phyloP scores from a whole-genome alignment of 2,113 vertebrate genomes.

The Corythornis cristatus region DNA sequence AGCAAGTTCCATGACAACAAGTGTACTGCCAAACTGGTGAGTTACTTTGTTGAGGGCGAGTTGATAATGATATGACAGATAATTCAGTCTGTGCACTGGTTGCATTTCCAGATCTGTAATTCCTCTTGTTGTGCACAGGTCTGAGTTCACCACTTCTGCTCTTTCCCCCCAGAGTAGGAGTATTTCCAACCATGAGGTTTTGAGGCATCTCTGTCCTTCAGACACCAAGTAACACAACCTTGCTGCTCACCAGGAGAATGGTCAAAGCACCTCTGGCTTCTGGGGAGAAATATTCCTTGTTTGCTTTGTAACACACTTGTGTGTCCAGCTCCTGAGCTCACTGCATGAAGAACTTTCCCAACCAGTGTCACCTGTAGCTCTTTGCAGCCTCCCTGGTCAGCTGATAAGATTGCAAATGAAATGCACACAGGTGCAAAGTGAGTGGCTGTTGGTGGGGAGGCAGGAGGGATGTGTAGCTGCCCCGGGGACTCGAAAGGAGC shows the following conservation, averaged over 20 bases:
- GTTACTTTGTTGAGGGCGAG: constrained; percentile 14
- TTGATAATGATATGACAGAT: constrained; percentile 1
- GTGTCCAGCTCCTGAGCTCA: background rate
- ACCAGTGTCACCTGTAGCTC: background rate
- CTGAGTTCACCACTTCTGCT: background rate
- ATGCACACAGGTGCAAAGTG: background rate
- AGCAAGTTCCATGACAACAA: constrained; percentile 58
- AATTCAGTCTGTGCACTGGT: background rate
- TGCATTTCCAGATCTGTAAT: background rate
- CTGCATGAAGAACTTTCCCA: background rate
- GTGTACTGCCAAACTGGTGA: constrained; percentile 51
- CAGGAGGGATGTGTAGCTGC: background rate
- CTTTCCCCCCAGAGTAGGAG: background rate
- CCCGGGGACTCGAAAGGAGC: background rate
- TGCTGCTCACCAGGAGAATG: background rate
- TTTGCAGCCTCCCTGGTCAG: background rate
- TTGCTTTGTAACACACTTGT: background rate
- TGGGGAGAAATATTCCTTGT: background rate
- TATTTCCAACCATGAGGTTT: background rate
- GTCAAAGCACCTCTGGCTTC: background rate
- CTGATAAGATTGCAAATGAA: background rate
- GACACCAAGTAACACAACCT: background rate
- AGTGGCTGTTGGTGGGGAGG: background rate
- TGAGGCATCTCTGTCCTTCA: background rate
- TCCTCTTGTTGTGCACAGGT: background rate